phyloP scores from a whole-genome alignment of 2,888 invertebrate species.

The Phytoseiulus persimilis region DNA sequence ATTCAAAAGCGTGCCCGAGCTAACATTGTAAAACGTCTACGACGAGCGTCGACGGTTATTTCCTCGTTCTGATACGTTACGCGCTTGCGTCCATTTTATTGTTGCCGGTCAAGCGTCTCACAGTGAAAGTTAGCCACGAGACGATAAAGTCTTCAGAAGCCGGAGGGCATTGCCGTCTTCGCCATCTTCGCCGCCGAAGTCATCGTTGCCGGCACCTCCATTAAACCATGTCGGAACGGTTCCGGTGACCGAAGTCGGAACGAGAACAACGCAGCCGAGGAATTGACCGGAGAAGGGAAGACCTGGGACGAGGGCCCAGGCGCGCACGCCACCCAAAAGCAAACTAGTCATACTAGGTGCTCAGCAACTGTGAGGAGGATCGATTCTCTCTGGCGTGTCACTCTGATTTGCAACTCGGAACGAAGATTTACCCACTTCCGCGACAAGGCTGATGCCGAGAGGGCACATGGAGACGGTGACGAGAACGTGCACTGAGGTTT shows the following conservation, averaged over 20 bases:
- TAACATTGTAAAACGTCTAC: background rate
- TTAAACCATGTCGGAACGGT: background rate
- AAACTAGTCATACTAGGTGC: background rate
- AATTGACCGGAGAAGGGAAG: background rate
- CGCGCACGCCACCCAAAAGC: background rate
- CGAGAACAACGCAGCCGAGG: background rate
- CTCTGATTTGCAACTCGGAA: too few species aligned
- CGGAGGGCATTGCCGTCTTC: background rate
- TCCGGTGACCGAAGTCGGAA: background rate
- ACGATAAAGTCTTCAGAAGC: background rate
- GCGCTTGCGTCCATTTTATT: background rate
- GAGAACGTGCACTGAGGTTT: background rate
- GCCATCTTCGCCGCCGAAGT: background rate
- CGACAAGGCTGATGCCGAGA: background rate
- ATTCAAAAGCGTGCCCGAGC: background rate
- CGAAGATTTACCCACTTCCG: background rate
- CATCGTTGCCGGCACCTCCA: background rate
- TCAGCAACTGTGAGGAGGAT: too few species aligned
- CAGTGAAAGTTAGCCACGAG: background rate
- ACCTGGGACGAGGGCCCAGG: background rate
- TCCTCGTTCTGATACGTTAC: background rate
- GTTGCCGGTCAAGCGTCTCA: background rate
- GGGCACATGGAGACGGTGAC: background rate
- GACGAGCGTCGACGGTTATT: background rate
- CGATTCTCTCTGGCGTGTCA: too few species aligned